Evolutionary conservation across 2,797 vertebrate species (phyloP).

Genomic region (Eulemur mongoz): DNA sequence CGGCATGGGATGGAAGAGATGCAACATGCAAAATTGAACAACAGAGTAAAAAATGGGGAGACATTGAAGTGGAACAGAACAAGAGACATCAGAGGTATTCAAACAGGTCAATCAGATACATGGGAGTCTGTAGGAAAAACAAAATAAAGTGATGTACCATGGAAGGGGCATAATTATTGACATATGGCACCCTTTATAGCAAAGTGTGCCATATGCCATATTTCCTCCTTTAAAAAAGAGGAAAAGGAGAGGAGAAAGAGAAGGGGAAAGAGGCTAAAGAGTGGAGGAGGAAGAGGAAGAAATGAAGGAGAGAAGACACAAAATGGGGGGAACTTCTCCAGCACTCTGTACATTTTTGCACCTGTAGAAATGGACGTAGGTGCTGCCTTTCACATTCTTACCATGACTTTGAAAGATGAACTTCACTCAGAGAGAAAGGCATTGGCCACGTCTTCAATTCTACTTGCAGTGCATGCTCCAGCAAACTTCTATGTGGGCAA

Average conservation of each 20-base stretch:
- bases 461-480: too few species aligned
- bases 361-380: fast-evolving
- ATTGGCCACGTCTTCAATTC: neutral
- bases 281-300: neutral
- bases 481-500: neutral
- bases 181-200: neutral
- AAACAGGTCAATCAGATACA: neutral
- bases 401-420: neutral
- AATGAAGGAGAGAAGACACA: neutral
- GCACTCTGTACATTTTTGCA: neutral
- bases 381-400: neutral
- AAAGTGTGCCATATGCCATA: too few species aligned
- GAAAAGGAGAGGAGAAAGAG: neutral
- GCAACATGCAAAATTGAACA: neutral
- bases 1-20: neutral
- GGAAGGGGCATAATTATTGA: neutral
- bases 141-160: neutral
- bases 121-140: neutral
- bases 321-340: neutral
- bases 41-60: neutral
- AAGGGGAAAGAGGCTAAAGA: neutral
- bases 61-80: neutral
- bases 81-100: neutral
- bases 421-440: neutral
- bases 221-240: neutral